A percentile compares a stretch with the other conserved stretches of the same genome.
phyloP scores from a whole-genome alignment of 2,113 vertebrate species.

The Siniperca knerii region DNA sequence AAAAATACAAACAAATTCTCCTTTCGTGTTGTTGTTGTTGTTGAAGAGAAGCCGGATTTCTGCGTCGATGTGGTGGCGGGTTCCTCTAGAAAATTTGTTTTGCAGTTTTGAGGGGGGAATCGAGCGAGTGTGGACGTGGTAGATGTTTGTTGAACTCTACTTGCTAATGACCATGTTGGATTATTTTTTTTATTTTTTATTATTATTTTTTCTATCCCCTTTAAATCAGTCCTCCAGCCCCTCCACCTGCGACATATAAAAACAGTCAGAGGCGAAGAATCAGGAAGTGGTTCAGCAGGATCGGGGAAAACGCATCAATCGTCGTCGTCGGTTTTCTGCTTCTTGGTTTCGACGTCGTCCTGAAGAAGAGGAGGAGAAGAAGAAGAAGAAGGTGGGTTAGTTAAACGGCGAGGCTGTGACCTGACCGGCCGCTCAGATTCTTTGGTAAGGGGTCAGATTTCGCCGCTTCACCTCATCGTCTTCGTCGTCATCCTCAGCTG shows the following conservation, averaged over 20 bases:
- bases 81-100: slow-evolving; percentile 81
- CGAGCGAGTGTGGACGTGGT: slow-evolving; percentile 51
- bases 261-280: slow-evolving; percentile 72
- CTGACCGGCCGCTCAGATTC: rapidly evolving
- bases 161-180: slow-evolving; percentile 90
- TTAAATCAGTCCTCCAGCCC: slow-evolving; percentile 74
- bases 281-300: slow-evolving; percentile 80
- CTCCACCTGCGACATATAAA: slow-evolving; percentile 67
- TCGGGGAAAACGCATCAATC: slow-evolving; percentile 86
- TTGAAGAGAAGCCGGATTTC: slow-evolving; percentile 86
- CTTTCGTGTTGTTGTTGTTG: slow-evolving; percentile 84
- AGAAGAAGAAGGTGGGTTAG: neutral
- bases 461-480: slow-evolving; percentile 77
- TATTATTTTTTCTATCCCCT: slow-evolving; percentile 68
- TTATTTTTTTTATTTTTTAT: slow-evolving; percentile 18
- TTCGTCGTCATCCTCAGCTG: slow-evolving; percentile 93
- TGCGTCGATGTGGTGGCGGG: slow-evolving; percentile 78
- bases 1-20: slow-evolving; percentile 99
- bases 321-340: slow-evolving; percentile 95
- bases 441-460: rapidly evolving
- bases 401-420: rapidly evolving
- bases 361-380: slow-evolving; percentile 61
- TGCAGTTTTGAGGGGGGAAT: slow-evolving; percentile 67
- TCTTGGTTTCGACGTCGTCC: slow-evolving; percentile 94
- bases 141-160: slow-evolving; percentile 81